Conservation (phyloP, 1,140 invertebrate species). For the Philopotamus ludificatus region DNA sequence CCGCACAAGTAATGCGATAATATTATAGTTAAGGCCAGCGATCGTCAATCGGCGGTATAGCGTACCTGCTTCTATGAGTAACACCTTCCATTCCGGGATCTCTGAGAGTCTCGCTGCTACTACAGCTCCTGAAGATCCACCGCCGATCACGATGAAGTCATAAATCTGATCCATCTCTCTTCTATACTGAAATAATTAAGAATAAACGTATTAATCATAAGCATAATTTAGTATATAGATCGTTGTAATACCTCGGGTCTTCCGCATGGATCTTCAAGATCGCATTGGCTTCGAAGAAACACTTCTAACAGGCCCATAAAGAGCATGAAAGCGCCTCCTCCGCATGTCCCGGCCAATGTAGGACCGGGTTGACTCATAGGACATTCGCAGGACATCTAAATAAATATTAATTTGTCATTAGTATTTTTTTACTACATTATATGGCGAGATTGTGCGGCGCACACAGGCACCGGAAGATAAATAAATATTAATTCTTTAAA, state of each 20-base stretch:
- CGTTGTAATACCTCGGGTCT: slow-evolving; percentile 60
- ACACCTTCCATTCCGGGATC: slow-evolving; percentile 73
- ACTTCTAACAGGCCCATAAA: slow-evolving; percentile 85
- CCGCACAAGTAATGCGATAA: too few relatives aligned
- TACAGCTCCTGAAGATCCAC: slow-evolving; percentile 81
- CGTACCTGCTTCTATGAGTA: slow-evolving; percentile 79
- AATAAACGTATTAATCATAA: background rate
- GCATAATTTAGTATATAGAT: background rate
- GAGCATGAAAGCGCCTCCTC: slow-evolving; percentile 78
- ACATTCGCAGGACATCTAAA: slow-evolving; percentile 63
- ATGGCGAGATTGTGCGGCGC: too few relatives aligned
- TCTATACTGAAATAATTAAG: slow-evolving; percentile 58
- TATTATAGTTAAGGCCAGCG: too few relatives aligned
- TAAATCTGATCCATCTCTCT: slow-evolving; percentile 66
- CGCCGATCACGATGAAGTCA: slow-evolving; percentile 85
- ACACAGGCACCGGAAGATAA: too few relatives aligned
- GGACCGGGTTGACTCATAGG: slow-evolving; percentile 73
- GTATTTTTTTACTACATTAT: too few relatives aligned
- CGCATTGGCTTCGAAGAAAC: slow-evolving; percentile 78
- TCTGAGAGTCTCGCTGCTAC: slow-evolving; percentile 79
- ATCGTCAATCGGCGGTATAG: too few relatives aligned
- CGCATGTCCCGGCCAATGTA: slow-evolving; percentile 76
- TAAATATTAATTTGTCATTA: slow-evolving; percentile 12
- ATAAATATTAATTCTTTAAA: too few relatives aligned
- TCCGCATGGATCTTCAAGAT: slow-evolving; percentile 80